These are phyloP conservation scores for Amblyjoppa proteus DNA, from an alignment of 2,888 invertebrate species.

Conservation along the genomic window DNA sequence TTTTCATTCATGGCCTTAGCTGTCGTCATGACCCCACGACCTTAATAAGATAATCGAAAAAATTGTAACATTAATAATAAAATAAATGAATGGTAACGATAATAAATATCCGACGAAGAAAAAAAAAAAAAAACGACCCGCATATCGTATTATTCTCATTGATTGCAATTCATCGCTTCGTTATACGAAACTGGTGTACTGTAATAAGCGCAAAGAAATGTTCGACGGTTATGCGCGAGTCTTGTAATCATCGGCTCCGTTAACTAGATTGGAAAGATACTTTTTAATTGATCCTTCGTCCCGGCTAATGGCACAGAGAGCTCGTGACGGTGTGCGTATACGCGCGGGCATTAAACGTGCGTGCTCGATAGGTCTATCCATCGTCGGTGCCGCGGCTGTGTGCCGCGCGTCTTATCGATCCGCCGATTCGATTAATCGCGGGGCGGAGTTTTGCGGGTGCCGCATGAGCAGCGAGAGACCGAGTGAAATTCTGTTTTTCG, in stretches of 20 bases:
- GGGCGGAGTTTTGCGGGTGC: conserved; percentile 64
- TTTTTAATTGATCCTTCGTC: conserved; percentile 67
- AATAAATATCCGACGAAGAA: background rate
- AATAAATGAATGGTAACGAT: background rate
- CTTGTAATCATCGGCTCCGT: conserved; percentile 66
- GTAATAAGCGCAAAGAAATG: conserved; percentile 28
- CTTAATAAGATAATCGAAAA: background rate
- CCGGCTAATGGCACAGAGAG: conserved; percentile 52
- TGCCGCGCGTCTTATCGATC: conserved; percentile 54
- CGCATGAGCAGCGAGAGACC: background rate
- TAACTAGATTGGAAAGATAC: conserved; percentile 68
- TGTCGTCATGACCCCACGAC: conserved; percentile 3
- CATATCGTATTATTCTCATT: conserved; percentile 30
- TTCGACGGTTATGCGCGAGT: conserved; percentile 20
- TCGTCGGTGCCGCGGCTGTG: conserved; percentile 35
- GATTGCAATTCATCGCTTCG: conserved; percentile 48
- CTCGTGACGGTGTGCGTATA: conserved; percentile 48
- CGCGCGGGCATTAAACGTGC: conserved; percentile 42
- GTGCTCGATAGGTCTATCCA: conserved; percentile 52
- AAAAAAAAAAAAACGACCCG: background rate
- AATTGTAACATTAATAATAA: background rate
- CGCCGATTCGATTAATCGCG: conserved; percentile 66
- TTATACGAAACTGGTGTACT: conserved; percentile 13
- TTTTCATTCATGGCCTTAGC: background rate
- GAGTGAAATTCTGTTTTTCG: conserved; percentile 57